Base-by-base conservation (phyloP, 2,113 vertebrate genomes). In the Xyliphius kryptos region DNA sequence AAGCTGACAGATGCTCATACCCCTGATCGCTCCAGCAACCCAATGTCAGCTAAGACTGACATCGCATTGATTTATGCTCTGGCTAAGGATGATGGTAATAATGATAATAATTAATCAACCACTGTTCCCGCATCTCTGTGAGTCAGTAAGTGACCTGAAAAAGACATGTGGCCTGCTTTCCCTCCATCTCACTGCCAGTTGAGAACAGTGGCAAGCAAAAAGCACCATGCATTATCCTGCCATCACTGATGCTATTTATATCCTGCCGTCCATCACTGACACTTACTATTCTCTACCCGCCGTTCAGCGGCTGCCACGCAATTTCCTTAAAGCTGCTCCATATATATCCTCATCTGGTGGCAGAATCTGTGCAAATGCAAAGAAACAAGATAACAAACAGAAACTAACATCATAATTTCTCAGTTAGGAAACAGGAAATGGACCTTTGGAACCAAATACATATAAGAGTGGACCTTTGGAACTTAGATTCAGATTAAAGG, bases 211-310 rank as follows among this genome's bases (percentile, higher is more conserved):
- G 78, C 76, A 73, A 51, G 83, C 73, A 79, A 77, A 79, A 85
- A 76, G 79, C 81, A 68, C 81, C 81, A 88, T 89, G 85, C 79
- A 89, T 89, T 89, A 89, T 89, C 85, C 84, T 87, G 87, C 82
- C 87, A 86, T 83, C 86, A 79, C 80, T 73, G 77, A 66, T 77
- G 81, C 87, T 89, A 89, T 89, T 89, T 88, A 85, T 89, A 89
- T 84, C 81, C 74, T 74, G 79, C 87, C 83, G 83, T 89, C 87
- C 84, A 88, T 89, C 87, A 88, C 85, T 82, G 86, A 86, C 83
- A 86, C 84, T 85, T 85, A 83, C 78, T 82, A 77, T 81, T 79
- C 81, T 80, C 81, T 71, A 68, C 72, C 77, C 73, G 74, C 76
- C 74, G 71, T 72, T 77, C 62, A 65, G 64, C 51, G 41, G 57